These are phyloP conservation scores for Meles meles DNA, from an alignment of 2,113 vertebrate genomes.

Conservation along the genomic window DNA sequence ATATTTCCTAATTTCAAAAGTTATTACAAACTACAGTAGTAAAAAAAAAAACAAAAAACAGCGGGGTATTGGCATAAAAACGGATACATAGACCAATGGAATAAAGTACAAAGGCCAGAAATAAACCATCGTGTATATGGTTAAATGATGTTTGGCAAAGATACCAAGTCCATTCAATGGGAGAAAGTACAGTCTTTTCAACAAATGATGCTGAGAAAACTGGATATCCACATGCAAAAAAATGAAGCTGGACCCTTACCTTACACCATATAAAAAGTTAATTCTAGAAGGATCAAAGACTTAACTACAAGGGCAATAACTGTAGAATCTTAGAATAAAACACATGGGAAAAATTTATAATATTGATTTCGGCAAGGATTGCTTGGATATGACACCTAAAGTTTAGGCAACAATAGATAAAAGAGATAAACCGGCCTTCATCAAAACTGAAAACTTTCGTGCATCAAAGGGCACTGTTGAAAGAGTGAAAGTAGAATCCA, in stretches of 20 bases:
- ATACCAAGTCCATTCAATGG: background rate
- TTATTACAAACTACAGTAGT: background rate
- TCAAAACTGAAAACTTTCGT: background rate
- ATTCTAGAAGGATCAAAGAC: background rate
- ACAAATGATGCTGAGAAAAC: background rate
- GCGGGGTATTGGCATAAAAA: background rate
- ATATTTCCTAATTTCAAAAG: background rate
- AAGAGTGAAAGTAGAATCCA: background rate
- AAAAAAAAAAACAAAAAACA: background rate
- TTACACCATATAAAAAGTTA: background rate
- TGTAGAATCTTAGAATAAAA: background rate
- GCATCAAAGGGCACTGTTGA: background rate
- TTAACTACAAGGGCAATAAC: background rate
- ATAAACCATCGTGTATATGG: background rate
- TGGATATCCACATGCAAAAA: background rate
- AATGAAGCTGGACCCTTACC: background rate
- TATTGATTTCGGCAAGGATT: background rate
- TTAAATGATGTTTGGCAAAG: background rate
- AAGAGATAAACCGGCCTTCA: background rate
- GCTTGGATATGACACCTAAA: background rate
- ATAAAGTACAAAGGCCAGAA: background rate
- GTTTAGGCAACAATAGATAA: background rate
- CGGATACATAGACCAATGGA: background rate
- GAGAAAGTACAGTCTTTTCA: background rate
- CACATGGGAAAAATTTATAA: background rate